A percentile compares a stretch with the other conserved stretches of the same genome.
phyloP scores from a whole-genome alignment of 2,797 vertebrate species.

The Sternotherus odoratus region DNA sequence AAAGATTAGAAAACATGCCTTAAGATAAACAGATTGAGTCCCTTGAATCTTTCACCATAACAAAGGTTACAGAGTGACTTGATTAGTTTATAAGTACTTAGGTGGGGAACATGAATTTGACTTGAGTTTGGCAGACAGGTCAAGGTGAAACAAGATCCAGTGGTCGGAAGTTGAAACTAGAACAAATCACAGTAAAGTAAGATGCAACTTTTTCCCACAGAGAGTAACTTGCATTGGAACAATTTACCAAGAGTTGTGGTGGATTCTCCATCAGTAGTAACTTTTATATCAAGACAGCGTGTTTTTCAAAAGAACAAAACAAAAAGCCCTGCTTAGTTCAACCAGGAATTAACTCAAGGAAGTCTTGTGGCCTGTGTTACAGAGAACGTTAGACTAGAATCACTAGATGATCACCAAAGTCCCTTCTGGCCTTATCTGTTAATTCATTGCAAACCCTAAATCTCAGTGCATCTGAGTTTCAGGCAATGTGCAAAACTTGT shows the following conservation, averaged over 20 bases:
- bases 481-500: not conserved
- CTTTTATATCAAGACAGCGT: not conserved
- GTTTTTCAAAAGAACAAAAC: not conserved
- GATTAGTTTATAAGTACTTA: not conserved
- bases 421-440: not conserved
- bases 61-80: too few relatives aligned
- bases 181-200: not conserved
- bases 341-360: not conserved
- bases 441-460: not conserved
- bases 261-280: not conserved
- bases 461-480: too few relatives aligned
- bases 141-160: rapidly evolving
- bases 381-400: not conserved
- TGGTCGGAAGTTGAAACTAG: rapidly evolving
- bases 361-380: not conserved
- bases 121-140: rapidly evolving
- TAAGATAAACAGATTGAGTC: too few relatives aligned
- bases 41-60: not conserved
- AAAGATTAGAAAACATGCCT: rapidly evolving
- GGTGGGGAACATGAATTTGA: not conserved
- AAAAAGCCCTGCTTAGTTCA: not conserved
- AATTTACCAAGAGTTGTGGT: not conserved
- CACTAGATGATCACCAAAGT: not conserved
- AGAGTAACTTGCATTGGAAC: not conserved
- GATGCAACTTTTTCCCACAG: not conserved